Evolutionary conservation across 2,888 invertebrate species (phyloP).

Genomic region (Agrypnus murinus): DNA sequence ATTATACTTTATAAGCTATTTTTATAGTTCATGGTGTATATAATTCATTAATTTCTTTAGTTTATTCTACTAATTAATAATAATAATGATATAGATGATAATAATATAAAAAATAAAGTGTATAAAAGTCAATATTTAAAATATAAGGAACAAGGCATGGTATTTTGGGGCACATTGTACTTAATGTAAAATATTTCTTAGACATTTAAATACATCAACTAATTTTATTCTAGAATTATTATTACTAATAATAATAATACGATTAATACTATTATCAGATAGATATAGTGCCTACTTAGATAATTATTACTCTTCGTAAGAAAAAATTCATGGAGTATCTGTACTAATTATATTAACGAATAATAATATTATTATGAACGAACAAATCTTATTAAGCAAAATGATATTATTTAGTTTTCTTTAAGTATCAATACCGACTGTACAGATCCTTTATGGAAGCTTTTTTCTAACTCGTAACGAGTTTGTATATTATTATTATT

Average conservation of each 20-base stretch:
- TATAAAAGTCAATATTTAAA: slow-evolving; percentile 48
- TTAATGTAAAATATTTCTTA: slow-evolving; percentile 42
- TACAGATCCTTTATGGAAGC: slow-evolving; percentile 45
- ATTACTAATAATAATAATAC: too few species aligned
- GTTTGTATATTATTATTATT: too few species aligned
- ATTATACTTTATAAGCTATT: too few species aligned
- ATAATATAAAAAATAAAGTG: background rate
- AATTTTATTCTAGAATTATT: slow-evolving; percentile 40
- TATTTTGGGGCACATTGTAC: slow-evolving; percentile 58
- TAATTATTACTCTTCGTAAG: slow-evolving; percentile 30
- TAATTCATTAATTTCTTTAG: too few species aligned
- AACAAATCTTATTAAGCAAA: too few species aligned
- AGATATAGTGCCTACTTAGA: slow-evolving; percentile 55
- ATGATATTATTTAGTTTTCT: too few species aligned
- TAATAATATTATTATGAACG: background rate
- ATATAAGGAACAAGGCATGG: slow-evolving; percentile 56
- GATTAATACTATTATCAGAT: slow-evolving; percentile 9
- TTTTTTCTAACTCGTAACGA: slow-evolving; percentile 48
- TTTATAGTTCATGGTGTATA: too few species aligned
- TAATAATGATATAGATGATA: too few species aligned
- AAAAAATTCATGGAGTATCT: slow-evolving; percentile 40
- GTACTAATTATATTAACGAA: slow-evolving; percentile 31
- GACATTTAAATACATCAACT: slow-evolving; percentile 30
- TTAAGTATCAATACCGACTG: slow-evolving; percentile 22
- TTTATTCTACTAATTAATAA: too few species aligned